Conservation (phyloP, 2,888 invertebrate genomes). For the Didymodactylos carnosus region DNA sequence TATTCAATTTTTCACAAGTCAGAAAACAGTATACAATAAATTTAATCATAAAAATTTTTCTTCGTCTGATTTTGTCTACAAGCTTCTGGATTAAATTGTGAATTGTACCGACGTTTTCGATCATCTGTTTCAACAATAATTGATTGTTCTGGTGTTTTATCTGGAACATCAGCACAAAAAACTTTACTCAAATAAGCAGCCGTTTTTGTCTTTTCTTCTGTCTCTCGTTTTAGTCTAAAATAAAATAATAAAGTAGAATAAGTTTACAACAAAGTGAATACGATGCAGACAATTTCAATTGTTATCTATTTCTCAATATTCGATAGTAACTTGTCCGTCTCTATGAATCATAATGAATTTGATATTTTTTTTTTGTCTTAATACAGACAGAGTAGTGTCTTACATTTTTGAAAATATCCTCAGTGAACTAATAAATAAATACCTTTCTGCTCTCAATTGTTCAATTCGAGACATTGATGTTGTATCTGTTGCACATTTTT, state of each 20-base stretch:
- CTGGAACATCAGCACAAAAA: background rate
- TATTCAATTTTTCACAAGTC: no score
- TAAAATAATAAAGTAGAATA: background rate
- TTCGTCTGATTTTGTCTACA: constrained; percentile 23
- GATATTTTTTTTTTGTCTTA: no score
- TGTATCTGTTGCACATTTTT: background rate
- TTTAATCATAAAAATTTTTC: no score
- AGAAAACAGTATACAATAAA: no score
- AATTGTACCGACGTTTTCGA: constrained; percentile 65
- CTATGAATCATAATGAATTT: no score
- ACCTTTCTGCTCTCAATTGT: constrained; percentile 8
- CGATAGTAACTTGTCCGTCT: no score
- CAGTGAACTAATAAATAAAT: no score
- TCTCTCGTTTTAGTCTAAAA: constrained; percentile 19
- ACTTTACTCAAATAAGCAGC: background rate
- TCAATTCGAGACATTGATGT: constrained; percentile 1
- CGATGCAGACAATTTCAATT: no score
- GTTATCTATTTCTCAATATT: no score
- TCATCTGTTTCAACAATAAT: constrained; percentile 20
- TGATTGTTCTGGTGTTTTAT: background rate
- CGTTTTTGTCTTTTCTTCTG: constrained; percentile 24
- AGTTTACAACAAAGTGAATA: background rate
- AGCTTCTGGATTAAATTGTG: constrained; percentile 69
- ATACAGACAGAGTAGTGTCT: no score
- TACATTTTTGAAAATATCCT: no score